These are phyloP conservation scores for Limenitis arthemis DNA, from an alignment of 2,888 invertebrate genomes.

Conservation along the genomic window DNA sequence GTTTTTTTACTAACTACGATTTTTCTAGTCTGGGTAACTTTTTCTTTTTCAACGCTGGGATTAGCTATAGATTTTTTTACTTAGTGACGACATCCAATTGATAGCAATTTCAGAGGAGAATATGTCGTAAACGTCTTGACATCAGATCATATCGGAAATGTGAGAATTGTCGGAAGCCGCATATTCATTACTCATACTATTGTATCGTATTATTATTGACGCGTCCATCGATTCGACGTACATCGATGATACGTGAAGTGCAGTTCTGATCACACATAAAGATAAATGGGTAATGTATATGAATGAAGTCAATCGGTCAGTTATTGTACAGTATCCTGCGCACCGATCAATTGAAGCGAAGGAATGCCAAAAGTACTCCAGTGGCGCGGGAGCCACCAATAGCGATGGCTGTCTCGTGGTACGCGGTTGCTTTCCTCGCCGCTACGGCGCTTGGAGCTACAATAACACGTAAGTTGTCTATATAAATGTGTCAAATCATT, in stretches of 20 bases:
- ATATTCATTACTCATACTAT: slow-evolving; percentile 33
- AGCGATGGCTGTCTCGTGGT: slow-evolving; percentile 59
- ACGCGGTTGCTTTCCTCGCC: slow-evolving; percentile 49
- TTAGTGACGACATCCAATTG: slow-evolving; percentile 37
- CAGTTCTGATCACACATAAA: not conserved
- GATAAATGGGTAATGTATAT: slow-evolving; percentile 8
- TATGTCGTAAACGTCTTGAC: slow-evolving; percentile 37
- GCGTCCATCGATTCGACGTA: not conserved
- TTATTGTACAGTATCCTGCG: slow-evolving; percentile 31
- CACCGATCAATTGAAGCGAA: slow-evolving; percentile 47
- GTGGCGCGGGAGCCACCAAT: slow-evolving; percentile 54
- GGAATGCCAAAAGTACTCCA: slow-evolving; percentile 53
- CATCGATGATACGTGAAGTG: slow-evolving; percentile 8
- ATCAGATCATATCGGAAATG: slow-evolving; percentile 35
- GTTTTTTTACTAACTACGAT: no score
- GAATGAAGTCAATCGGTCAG: not conserved
- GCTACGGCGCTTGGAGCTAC: slow-evolving; percentile 59
- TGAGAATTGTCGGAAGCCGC: slow-evolving; percentile 51
- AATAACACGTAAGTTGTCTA: slow-evolving; percentile 52
- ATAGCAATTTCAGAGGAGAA: slow-evolving; percentile 37
- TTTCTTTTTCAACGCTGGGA: not conserved
- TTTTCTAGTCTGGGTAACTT: no score
- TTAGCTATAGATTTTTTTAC: slow-evolving; percentile 1
- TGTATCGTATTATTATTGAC: not conserved
- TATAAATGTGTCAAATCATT: not conserved